Evolutionary conservation across 2,113 vertebrate species (phyloP).

Genomic region (Trogon surrucura): DNA sequence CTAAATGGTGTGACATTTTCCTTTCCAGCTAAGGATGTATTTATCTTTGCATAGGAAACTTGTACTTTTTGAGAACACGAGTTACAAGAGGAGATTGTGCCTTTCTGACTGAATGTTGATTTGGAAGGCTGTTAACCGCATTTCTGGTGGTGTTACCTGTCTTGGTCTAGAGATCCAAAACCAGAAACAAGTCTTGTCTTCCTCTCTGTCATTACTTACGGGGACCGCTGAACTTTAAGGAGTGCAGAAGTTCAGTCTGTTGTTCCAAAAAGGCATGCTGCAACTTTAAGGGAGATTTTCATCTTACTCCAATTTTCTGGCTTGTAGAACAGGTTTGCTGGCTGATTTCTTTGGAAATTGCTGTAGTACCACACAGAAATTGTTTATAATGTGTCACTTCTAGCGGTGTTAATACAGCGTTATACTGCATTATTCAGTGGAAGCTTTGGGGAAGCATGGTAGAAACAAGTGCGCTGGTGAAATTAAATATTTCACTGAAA

Average conservation of each 20-base stretch:
- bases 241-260: neutral
- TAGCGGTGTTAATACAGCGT: neutral
- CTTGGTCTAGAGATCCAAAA: constrained; percentile 22
- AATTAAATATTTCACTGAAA: constrained; percentile 21
- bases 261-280: neutral
- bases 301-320: neutral
- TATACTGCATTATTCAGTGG: constrained; percentile 35
- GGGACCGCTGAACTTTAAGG: neutral
- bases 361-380: neutral
- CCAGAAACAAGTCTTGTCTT: neutral
- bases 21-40: constrained; percentile 76
- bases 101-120: constrained; percentile 10
- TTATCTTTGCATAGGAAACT: constrained; percentile 70
- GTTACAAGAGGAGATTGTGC: constrained; percentile 9
- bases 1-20: constrained; percentile 64
- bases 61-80: neutral
- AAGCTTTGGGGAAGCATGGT: neutral
- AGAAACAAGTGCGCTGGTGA: neutral
- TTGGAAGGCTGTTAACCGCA: neutral
- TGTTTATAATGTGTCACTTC: neutral
- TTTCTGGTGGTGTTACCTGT: neutral
- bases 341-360: neutral
- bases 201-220: neutral
- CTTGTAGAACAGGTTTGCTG: neutral
- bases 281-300: neutral